These are phyloP conservation scores for Pseudomyrmex pallidus DNA, from an alignment of 1,140 invertebrate species.

Conservation along the genomic window DNA sequence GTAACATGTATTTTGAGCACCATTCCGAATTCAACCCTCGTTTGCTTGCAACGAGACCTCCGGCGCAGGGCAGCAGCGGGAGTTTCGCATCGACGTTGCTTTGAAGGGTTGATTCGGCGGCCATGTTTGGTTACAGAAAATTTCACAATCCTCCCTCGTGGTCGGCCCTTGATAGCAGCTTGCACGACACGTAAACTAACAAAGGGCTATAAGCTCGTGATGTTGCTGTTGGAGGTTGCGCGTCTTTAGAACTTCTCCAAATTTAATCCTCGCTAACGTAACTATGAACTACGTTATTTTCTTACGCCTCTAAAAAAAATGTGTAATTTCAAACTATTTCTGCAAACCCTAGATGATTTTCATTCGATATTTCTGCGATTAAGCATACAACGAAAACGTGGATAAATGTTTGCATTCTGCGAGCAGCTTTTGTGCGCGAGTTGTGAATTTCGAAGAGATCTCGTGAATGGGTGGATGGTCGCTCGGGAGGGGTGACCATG, in stretches of 20 bases:
- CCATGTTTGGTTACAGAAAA: constrained; percentile 69
- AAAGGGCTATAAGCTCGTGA: constrained; percentile 66
- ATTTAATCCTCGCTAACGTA: not conserved
- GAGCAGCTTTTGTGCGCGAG: constrained; percentile 28
- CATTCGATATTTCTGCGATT: not conserved
- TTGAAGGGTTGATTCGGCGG: constrained; percentile 60
- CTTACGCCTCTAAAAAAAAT: not conserved
- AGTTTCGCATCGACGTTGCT: constrained; percentile 44
- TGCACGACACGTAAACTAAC: constrained; percentile 71
- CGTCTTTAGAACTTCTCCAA: constrained; percentile 13
- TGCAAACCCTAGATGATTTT: not conserved
- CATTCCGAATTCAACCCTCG: constrained; percentile 30
- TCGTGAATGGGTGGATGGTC: constrained; percentile 59
- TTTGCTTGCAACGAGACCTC: constrained; percentile 40
- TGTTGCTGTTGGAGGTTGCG: constrained; percentile 25
- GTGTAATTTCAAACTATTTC: not conserved
- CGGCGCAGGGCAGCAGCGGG: constrained; percentile 21
- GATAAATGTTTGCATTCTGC: constrained; percentile 17
- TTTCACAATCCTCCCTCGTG: constrained; percentile 61
- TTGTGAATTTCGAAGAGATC: constrained; percentile 61
- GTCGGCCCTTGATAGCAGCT: constrained; percentile 67
- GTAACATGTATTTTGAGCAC: constrained; percentile 54
- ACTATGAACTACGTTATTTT: not conserved
- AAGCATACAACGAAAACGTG: not conserved
- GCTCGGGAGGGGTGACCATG: constrained; percentile 54